Conservation (phyloP, 1,140 invertebrate species). For the Branchinecta lynchi region DNA sequence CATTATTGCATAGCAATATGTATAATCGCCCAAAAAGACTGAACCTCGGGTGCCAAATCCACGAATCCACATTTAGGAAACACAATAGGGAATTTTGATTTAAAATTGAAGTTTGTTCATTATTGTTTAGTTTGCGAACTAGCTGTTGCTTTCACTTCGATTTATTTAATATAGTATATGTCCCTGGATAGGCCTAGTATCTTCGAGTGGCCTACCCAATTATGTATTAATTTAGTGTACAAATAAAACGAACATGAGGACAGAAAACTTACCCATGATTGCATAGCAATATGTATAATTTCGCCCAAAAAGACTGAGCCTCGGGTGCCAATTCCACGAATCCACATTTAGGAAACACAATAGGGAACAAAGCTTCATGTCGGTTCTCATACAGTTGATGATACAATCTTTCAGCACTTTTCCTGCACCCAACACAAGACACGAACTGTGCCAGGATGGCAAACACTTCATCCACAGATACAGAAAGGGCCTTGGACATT, state of each 20-base stretch:
- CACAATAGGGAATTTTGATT: conserved; percentile 61
- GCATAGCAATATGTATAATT: conserved; percentile 63
- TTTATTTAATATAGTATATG: too few species aligned
- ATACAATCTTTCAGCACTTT: conserved; percentile 73
- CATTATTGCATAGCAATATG: conserved; percentile 66
- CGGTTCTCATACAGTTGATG: conserved; percentile 60
- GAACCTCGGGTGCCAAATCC: conserved; percentile 56
- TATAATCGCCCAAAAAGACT: conserved; percentile 58
- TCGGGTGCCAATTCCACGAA: conserved; percentile 59
- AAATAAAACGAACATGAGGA: too few species aligned
- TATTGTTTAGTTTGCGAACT: too few species aligned
- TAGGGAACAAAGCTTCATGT: conserved; percentile 64
- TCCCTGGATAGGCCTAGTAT: too few species aligned
- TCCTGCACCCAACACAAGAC: conserved; percentile 76
- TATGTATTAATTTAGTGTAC: too few species aligned
- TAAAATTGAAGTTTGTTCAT: too few species aligned
- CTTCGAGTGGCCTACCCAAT: too few species aligned
- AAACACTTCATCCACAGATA: conserved; percentile 62
- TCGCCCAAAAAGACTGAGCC: conserved; percentile 53
- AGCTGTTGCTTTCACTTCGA: too few species aligned
- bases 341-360: conserved; percentile 48
- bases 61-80: conserved; percentile 51
- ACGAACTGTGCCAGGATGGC: conserved; percentile 69
- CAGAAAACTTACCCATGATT: conserved; percentile 53
- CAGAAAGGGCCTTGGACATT: conserved; percentile 58